Evolutionary conservation across 2,888 invertebrate species (phyloP).

Genomic region (Ormyrus rosae): DNA sequence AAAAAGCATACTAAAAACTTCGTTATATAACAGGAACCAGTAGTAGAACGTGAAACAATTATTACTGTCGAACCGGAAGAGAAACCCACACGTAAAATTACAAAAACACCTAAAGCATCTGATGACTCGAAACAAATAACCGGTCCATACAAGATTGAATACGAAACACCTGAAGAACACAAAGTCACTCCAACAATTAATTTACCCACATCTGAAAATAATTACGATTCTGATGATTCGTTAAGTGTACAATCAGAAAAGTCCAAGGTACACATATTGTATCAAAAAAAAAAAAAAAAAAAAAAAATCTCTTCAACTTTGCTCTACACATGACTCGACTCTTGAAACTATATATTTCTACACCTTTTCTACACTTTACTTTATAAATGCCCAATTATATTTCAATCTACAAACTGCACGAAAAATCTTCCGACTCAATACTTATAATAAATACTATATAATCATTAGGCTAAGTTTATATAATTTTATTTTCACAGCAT

Average conservation of each 20-base stretch:
- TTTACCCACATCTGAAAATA: constrained; percentile 1
- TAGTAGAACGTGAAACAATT: too few species aligned
- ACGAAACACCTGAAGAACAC: constrained; percentile 28
- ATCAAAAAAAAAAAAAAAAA: not conserved
- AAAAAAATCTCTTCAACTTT: too few species aligned
- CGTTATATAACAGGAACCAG: too few species aligned
- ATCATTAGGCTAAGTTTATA: not conserved
- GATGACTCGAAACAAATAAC: constrained; percentile 24
- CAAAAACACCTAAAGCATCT: not conserved
- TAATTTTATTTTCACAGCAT: too few species aligned
- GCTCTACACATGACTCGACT: too few species aligned
- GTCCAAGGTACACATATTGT: constrained; percentile 63
- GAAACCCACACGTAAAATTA: not conserved
- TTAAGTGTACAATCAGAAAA: constrained; percentile 58
- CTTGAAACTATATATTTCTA: too few species aligned
- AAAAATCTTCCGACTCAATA: too few species aligned
- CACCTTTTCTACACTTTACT: too few species aligned
- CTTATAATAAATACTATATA: too few species aligned
- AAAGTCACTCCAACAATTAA: not conserved
- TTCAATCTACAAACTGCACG: too few species aligned
- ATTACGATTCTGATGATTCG: constrained; percentile 6
- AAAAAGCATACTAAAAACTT: too few species aligned
- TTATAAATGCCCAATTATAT: too few species aligned
- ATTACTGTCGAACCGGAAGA: not conserved
- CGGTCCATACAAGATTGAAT: constrained; percentile 33